Conservation (phyloP, 2,888 invertebrate genomes). For the Alviniconcha strummeri region DNA sequence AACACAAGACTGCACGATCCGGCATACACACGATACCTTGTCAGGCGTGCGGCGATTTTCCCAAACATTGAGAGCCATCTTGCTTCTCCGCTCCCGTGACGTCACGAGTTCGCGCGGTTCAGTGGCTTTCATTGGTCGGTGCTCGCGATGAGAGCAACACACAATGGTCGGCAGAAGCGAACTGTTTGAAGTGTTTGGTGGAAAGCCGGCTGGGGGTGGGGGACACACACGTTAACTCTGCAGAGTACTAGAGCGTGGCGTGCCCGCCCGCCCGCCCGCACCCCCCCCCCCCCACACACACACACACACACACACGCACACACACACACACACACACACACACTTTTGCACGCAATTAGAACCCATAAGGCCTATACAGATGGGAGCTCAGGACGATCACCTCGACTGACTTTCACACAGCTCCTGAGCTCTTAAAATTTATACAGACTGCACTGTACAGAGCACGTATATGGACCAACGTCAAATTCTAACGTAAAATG, state of each 20-base stretch:
- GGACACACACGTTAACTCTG: background rate
- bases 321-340: slow-evolving; percentile 8
- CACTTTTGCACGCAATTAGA: slow-evolving; percentile 31
- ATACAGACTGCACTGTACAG: background rate
- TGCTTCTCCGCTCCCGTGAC: slow-evolving; percentile 46
- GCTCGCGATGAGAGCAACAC: slow-evolving; percentile 22
- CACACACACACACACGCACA: slow-evolving; percentile 7
- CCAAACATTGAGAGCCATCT: slow-evolving; percentile 44
- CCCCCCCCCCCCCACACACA: background rate
- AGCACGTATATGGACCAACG: no score
- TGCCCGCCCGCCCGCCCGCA: background rate
- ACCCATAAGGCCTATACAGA: slow-evolving; percentile 38
- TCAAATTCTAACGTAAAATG: background rate
- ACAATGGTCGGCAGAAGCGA: slow-evolving; percentile 19
- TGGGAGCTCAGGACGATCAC: no score
- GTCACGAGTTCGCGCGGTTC: slow-evolving; percentile 42
- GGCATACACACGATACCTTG: slow-evolving; percentile 1
- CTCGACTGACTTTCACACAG: slow-evolving; percentile 18
- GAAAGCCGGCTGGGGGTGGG: background rate
- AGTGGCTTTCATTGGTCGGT: slow-evolving; percentile 37
- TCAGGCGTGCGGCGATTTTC: slow-evolving; percentile 19
- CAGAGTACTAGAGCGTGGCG: no score
- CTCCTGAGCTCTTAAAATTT: slow-evolving; percentile 38
- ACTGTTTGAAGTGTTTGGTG: background rate
- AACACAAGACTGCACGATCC: no score